phyloP scores from a whole-genome alignment of 92 coral and sea anemone genomes.

The Bergia sp. region DNA sequence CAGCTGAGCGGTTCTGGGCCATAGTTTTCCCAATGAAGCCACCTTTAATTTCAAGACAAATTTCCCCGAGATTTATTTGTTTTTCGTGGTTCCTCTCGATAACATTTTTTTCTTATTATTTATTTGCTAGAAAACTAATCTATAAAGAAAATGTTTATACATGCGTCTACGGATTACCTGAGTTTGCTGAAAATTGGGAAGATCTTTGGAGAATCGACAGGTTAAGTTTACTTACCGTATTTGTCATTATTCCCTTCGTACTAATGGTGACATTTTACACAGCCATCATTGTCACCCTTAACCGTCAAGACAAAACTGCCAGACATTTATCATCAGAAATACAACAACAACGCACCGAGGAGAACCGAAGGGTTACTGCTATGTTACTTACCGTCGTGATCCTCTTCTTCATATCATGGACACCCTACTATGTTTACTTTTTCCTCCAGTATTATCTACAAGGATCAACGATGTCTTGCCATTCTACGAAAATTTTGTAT shows the following conservation, averaged over 20 bases:
- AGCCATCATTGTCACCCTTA: neutral
- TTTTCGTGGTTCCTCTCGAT: neutral
- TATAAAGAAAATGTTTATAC: neutral
- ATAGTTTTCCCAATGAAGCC: neutral
- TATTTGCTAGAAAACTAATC: neutral
- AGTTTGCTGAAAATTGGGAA: neutral
- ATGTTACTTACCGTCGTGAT: neutral
- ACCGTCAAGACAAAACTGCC: neutral
- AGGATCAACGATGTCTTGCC: neutral
- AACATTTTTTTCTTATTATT: neutral
- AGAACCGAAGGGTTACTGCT: neutral
- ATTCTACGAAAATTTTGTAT: neutral
- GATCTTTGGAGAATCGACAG: neutral
- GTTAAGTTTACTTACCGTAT: neutral
- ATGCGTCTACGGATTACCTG: neutral
- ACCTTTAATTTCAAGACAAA: neutral
- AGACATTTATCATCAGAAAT: neutral
- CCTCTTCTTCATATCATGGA: neutral
- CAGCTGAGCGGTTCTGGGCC: too few species aligned
- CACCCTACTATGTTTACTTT: too few species aligned
- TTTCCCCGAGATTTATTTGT: neutral
- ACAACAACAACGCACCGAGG: neutral
- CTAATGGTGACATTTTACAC: neutral
- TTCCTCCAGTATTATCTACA: too few species aligned
- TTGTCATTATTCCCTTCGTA: neutral